Evolutionary conservation across 2,113 vertebrate species (phyloP), one percentile per base, ranked within the genome.

Genomic region (Zosterops borbonicus): DNA sequence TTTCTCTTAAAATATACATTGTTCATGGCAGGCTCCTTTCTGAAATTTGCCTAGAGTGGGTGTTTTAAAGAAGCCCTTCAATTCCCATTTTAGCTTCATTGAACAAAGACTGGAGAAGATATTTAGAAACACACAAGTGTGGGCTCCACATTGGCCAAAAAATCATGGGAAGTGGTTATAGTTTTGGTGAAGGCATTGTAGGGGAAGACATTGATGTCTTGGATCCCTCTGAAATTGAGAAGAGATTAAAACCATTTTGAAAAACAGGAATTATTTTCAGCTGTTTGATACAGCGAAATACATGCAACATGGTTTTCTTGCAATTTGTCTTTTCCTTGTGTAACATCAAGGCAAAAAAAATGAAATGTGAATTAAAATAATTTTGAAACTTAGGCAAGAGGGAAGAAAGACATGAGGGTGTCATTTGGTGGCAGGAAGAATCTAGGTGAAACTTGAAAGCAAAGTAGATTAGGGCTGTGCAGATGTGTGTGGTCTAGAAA

Each of bases 181-280:
- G 10, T 65, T 92, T 83, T 44, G 27, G 19, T 80, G 46, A 49
- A 83, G 10, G 14, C n/a, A 9, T n/a, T 27, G 7, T 21, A 17
- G 8, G 21, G 46, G 42, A 80, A 59, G 31, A 25, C 0, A 1
- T 31, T 1, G 0, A 9, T 63, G 28, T 59, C 39, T 67, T 89
- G 27, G 14, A 83, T 69, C n/a, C 24, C 14, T 80, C 50, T 85
- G 39, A 83, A 87, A 81, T 4, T 0, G 0, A 83, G 11, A 67
- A 27, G 47, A 39, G 6, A 22, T 29, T 52, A 25, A 68, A 85
- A 46, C 5, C 5, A 11, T 73, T 92, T 92, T 67, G 15, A 39
- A 44, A 87, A 78, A 7, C 5, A 49, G 13, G 33, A 75, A 56
- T 79, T 87, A 7, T 68, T 83, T 87, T 77, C 33, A 87, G 9